Evolutionary conservation across 2,797 vertebrate species (phyloP).

Genomic region (Denticeps clupeoides): DNA sequence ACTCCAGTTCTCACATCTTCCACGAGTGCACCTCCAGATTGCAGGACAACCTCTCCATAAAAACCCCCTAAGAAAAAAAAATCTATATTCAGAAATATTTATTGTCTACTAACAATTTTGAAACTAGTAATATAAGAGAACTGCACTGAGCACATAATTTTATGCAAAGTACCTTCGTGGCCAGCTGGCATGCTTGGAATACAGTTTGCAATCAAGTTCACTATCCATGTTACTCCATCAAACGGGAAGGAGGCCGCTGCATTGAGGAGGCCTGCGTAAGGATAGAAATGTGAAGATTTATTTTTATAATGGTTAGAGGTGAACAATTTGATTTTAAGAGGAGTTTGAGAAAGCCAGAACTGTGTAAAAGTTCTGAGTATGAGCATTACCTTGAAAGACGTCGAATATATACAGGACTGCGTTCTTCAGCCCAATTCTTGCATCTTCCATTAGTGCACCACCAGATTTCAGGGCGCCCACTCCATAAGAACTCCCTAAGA

Average conservation of each 20-base stretch:
- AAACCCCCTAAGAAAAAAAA: background rate
- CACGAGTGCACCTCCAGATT: background rate
- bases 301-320: no score
- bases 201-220: background rate
- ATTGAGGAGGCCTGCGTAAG: background rate
- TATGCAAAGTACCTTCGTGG: no score
- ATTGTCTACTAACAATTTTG: no score
- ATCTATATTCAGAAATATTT: no score
- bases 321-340: no score
- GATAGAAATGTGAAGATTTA: no score
- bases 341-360: no score
- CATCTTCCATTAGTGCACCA: slow-evolving; percentile 10
- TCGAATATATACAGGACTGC: slow-evolving; percentile 18
- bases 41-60: background rate
- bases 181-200: no score
- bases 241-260: background rate
- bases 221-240: background rate
- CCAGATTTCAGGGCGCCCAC: slow-evolving; percentile 8
- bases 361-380: background rate
- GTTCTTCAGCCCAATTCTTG: slow-evolving; percentile 13
- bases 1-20: background rate
- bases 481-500: background rate
- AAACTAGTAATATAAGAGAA: no score
- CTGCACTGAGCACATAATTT: no score
- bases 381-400: slow-evolving; percentile 27